Evolutionary conservation across 2,888 invertebrate genomes (phyloP), one percentile per base, ranked within the genome.

Genomic region (Digitonthophagus gazella): DNA sequence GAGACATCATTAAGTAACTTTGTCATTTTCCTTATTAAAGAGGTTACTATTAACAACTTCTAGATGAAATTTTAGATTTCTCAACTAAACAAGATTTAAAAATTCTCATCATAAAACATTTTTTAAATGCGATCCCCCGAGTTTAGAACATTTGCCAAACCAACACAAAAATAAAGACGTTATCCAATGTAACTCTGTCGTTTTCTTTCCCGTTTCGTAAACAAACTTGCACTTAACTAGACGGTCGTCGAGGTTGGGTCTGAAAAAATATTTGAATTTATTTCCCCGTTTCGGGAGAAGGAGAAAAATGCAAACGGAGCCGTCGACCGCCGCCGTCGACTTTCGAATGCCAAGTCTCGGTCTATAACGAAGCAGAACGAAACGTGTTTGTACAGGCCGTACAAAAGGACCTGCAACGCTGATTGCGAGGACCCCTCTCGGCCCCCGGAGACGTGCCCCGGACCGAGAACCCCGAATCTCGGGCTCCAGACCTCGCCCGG

Each of bases 321-420:
- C 19, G 61, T 20, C 61, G 61, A 18, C 19, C 20, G 61, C 18
- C 61, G n/a, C 19, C 20, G 61, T n/a, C 61, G 20, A 61, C 18
- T 20, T 15, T 57, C 57, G 15, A 61, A 20, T 20, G 18, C 61
- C 61, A 18, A 20, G 61, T 19, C 57, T n/a, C 18, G 61, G 15
- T 16, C 61, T 20, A 61, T 61, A 61, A 61, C 61, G 61, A 61
- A 20, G 61, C 61, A 20, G 61, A 61, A 61, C 61, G 61, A 61
- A 61, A 61, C 61, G 61, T 61, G 61, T 61, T 61, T 61, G 61
- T 61, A 61, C 61, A 61, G 61, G 61, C 61, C 61, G 18, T 61
- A 61, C 61, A 61, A 61, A 61, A 61, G 61, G 61, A 61, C 61
- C n/a, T 6, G 19, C 11, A 20, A 19, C 61, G 61, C 18, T 61